Conservation (phyloP, 1,140 invertebrate genomes). For the Holotrichia oblita region DNA sequence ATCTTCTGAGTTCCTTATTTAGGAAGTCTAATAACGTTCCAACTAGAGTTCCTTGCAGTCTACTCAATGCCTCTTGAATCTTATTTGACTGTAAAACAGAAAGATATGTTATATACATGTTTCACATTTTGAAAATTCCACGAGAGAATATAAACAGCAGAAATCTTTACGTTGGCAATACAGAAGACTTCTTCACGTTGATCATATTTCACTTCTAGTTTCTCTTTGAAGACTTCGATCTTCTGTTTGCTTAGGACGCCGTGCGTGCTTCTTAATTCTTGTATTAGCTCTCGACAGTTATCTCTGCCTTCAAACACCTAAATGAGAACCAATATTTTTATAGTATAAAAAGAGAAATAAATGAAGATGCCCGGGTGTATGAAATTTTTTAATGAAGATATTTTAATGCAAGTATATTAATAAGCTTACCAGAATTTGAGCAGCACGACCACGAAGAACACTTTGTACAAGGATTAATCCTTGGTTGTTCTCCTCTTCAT, state of each 20-base stretch:
- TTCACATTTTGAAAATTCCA: constrained; percentile 25
- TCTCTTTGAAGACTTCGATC: constrained; percentile 62
- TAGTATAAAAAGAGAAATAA: not conserved
- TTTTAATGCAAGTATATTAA: too few species aligned
- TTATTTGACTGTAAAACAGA: constrained; percentile 61
- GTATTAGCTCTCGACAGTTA: constrained; percentile 72
- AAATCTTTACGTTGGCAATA: constrained; percentile 39
- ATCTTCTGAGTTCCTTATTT: constrained; percentile 75
- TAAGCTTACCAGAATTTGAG: constrained; percentile 72
- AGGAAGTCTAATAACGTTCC: constrained; percentile 75
- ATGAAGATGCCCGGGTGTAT: not conserved
- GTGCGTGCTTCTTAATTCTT: constrained; percentile 72
- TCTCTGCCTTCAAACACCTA: constrained; percentile 78
- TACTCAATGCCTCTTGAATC: constrained; percentile 64
- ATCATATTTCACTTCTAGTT: constrained; percentile 61
- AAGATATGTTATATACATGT: not conserved
- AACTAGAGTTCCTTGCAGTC: constrained; percentile 71
- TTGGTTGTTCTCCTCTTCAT: constrained; percentile 67
- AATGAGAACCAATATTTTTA: constrained; percentile 44
- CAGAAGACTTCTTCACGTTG: constrained; percentile 56
- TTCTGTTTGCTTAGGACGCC: constrained; percentile 66
- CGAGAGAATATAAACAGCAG: not conserved
- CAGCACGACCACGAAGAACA: constrained; percentile 73
- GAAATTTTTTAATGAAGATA: too few species aligned
- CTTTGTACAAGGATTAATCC: constrained; percentile 71